Evolutionary conservation across 2,888 invertebrate species (phyloP).

Genomic region (Tenthredo distinguenda): DNA sequence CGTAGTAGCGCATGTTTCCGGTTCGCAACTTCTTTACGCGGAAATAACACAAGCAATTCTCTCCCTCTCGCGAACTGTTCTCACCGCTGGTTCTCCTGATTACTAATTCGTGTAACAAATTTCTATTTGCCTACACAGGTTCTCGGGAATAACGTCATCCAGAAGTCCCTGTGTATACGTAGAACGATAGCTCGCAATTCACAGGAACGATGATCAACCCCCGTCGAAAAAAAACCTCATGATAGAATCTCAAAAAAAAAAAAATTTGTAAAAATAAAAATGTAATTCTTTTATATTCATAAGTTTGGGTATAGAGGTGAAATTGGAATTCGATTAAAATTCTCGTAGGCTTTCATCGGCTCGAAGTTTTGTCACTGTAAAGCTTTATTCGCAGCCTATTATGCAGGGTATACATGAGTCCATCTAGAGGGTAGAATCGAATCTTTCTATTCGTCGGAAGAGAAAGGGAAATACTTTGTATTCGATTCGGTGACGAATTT

Average conservation of each 20-base stretch:
- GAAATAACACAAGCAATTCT: background rate
- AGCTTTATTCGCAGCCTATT: background rate
- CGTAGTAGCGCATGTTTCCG: background rate
- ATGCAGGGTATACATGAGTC: background rate
- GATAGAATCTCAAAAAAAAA: too few species aligned
- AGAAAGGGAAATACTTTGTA: conserved; percentile 46
- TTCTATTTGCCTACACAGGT: background rate
- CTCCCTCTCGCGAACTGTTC: background rate
- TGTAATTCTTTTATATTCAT: background rate
- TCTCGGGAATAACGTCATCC: background rate
- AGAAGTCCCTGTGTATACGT: background rate
- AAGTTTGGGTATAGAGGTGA: background rate
- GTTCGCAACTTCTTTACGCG: background rate
- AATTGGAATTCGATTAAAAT: background rate
- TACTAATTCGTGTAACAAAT: background rate
- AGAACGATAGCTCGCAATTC: background rate
- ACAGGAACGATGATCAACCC: background rate
- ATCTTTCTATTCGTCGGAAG: background rate
- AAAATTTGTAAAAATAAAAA: too few species aligned
- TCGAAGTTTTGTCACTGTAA: background rate
- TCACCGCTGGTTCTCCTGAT: background rate
- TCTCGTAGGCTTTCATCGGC: background rate
- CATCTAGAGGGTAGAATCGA: conserved; percentile 33
- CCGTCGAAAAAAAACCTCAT: background rate
- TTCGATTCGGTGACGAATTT: conserved; percentile 51